Evolutionary conservation across 1,140 invertebrate species (phyloP).

Genomic region (Grapholita molesta): DNA sequence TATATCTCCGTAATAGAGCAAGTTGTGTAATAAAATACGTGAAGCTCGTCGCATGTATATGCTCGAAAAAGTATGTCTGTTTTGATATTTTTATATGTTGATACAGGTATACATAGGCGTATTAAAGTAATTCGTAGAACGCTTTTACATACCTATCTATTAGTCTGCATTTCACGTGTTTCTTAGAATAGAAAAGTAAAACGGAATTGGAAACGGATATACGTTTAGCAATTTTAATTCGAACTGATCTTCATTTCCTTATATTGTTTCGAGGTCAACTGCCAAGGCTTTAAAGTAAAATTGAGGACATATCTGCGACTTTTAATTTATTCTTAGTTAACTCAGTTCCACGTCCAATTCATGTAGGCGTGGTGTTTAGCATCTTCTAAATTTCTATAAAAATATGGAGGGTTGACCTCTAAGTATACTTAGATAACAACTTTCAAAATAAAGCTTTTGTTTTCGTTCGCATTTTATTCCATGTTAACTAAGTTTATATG

Average conservation of each 20-base stretch:
- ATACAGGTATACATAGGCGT: not conserved
- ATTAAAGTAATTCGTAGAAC: not conserved
- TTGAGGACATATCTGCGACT: slow-evolving; percentile 30
- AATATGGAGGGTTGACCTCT: not conserved
- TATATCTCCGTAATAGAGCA: not conserved
- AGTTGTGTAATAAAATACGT: not conserved
- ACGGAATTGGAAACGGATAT: slow-evolving; percentile 36
- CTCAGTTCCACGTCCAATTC: not conserved
- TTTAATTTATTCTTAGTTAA: not conserved
- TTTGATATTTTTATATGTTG: not conserved
- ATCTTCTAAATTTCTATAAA: not conserved
- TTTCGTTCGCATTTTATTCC: not conserved
- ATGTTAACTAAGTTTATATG: not conserved
- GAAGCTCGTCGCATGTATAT: not conserved
- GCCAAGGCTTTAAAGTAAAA: slow-evolving; percentile 38
- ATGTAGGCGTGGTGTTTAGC: not conserved
- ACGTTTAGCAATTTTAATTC: slow-evolving; percentile 52
- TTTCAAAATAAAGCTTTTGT: not conserved
- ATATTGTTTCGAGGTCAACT: slow-evolving; percentile 39
- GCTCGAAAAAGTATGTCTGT: not conserved
- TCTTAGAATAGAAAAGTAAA: slow-evolving; percentile 9
- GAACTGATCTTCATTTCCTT: slow-evolving; percentile 51
- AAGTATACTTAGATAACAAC: not conserved
- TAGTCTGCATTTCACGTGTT: not conserved
- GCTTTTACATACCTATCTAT: not conserved